Evolutionary conservation across 2,888 invertebrate species (phyloP).

Genomic region (Pammene fasciana): DNA sequence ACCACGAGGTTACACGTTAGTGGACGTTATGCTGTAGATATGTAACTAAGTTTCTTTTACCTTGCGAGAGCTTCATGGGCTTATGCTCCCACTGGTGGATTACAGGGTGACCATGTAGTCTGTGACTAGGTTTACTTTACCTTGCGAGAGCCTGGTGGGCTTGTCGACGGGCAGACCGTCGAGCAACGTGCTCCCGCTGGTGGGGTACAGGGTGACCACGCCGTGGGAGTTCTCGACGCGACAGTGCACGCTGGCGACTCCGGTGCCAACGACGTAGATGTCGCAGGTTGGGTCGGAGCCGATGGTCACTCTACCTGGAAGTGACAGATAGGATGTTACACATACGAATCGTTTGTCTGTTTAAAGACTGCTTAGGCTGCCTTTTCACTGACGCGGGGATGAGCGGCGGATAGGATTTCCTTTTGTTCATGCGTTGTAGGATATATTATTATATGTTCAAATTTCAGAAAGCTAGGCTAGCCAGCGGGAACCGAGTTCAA

Average conservation of each 20-base stretch:
- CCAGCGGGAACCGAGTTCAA: too few species aligned
- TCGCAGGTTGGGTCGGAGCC: constrained; percentile 92
- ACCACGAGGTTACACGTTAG: too few species aligned
- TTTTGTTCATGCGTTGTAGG: too few species aligned
- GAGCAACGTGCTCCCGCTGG: constrained; percentile 87
- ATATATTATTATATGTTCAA: too few species aligned
- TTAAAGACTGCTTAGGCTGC: too few species aligned
- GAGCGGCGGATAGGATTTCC: too few species aligned
- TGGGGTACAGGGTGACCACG: constrained; percentile 92
- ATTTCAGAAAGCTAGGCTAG: too few species aligned
- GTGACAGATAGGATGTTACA: constrained; percentile 19
- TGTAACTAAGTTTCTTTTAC: too few species aligned
- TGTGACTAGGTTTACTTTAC: constrained; percentile 66
- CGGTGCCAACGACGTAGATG: constrained; percentile 92
- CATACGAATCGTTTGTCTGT: too few species aligned
- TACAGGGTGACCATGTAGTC: constrained; percentile 88
- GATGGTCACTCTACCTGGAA: constrained; percentile 91
- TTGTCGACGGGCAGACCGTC: constrained; percentile 89
- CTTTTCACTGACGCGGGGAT: too few species aligned
- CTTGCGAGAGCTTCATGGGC: constrained; percentile 86
- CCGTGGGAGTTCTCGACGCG: constrained; percentile 93
- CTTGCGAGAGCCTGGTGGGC: constrained; percentile 91
- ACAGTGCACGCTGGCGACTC: constrained; percentile 93
- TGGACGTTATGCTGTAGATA: too few species aligned
- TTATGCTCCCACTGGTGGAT: constrained; percentile 87